Evolutionary conservation across 2,113 vertebrate genomes (phyloP), one percentile per base, ranked within the genome.

Genomic region (Andinoacara biseriatus): DNA sequence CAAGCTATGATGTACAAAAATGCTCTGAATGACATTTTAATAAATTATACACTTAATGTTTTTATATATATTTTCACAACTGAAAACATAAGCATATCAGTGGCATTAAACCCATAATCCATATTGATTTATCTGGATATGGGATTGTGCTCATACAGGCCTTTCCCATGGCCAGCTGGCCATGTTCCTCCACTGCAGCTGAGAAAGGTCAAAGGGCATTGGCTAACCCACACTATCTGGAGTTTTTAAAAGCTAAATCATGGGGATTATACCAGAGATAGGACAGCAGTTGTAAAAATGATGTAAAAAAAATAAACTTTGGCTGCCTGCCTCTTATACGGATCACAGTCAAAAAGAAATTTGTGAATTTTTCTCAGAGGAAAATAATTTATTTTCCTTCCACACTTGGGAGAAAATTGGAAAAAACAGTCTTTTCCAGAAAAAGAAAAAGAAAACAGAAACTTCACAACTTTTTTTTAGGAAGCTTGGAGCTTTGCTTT

Each of bases 181-280:
- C 33, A 38, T n/a, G 54, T 35, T 81, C 5, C 61, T 83, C n/a
- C 49, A 74, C 74, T 84, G 76, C 81, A 81, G 78, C 83, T 83
- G 83, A 63, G 29, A 58, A 81, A 74, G 67, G 82, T 65, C 78
- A 88, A 65, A 88, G 22, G 72, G 18, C 29, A 56, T 52, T 81
- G 80, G 81, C 80, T 81, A 40, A 33, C 60, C 62, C 59, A 31
- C 29, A 58, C 77, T 33, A 40, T 78, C 75, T 33, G 56, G 78
- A 84, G 31, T 77, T 92, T 90, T 85, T 67, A 81, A 60, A 85
- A 90, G 87, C 72, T 43, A 38, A 74, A 80, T 59, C 13, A 33
- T 78, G 40, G 49, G 49, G 29, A n/a, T 60, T 49, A 77, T 17
- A 22, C 31, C 29, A 69, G 8, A 62, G 56, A 78, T 29, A 43